Evolutionary conservation across 2,888 invertebrate genomes (phyloP), one percentile per base, ranked within the genome.

Genomic region (Platycheirus albimanus): DNA sequence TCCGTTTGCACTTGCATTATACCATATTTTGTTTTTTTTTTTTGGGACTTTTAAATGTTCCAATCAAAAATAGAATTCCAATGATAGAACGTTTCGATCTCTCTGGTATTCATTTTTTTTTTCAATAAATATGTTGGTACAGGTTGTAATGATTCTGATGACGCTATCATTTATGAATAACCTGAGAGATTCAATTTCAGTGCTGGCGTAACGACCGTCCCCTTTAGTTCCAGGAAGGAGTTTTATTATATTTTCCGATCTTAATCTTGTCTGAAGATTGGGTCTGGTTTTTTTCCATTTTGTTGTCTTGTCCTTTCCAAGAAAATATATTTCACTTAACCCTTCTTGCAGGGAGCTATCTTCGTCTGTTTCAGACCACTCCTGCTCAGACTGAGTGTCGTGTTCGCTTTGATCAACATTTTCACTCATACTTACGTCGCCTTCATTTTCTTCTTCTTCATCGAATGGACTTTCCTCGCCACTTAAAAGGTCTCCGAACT

Each of bases 241-340:
- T 43, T 15, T 15, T 43, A 43, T 15, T 43, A 15, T 2, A 7
- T 43, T 43, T 2, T 43, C 5, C 43, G 43, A 43, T 43, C 43
- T 15, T 43, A 43, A 15, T 43, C 43, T 15, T 11, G 38, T 47
- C 47, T 47, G 20, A n/a, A 47, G 47, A 47, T n/a, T 47, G 11
- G 47, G 20, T 47, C 47, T 47, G 11, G 19, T 11, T 51, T 51
- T 51, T 51, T 51, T 51, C 49, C 28, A 51, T 51, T 51, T 51
- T 13, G 49, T 51, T 13, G 49, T 51, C 49, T 51, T 51, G 49
- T 51, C 28, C 15, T 51, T 51, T 28, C 49, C 47, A 47, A 19
- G 10, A 24, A 43, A 43, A 43, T 43, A 43, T 43, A 2, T 43
- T 17, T 7, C 43, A 17, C 8, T 43, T 7, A 17, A 47, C 19